These are phyloP conservation scores for Venustaconcha ellipsiformis DNA, from an alignment of 1,140 invertebrate genomes.

Conservation along the genomic window DNA sequence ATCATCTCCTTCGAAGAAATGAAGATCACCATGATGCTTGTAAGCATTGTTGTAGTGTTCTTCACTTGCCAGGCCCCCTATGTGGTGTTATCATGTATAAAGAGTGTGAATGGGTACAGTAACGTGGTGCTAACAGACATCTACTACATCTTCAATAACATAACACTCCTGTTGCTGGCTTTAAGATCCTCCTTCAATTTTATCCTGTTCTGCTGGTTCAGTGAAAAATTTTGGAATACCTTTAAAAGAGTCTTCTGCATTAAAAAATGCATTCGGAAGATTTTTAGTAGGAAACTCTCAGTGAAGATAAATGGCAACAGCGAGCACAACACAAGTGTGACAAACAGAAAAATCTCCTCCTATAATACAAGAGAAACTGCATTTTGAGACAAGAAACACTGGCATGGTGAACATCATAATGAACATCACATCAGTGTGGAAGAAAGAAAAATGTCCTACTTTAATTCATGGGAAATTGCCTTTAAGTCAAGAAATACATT, in stretches of 20 bases:
- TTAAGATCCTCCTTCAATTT: slow-evolving; percentile 81
- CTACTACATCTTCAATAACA: slow-evolving; percentile 15
- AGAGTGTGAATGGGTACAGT: slow-evolving; percentile 64
- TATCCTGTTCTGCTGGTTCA: slow-evolving; percentile 82
- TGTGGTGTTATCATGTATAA: slow-evolving; percentile 48
- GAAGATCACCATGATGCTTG: slow-evolving; percentile 80
- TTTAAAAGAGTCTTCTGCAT: slow-evolving; percentile 77
- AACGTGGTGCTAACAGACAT: background rate
- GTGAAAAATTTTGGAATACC: slow-evolving; percentile 82
- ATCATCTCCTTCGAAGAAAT: slow-evolving; percentile 75
- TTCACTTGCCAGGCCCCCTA: slow-evolving; percentile 79
- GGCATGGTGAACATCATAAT: no score
- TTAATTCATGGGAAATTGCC: no score
- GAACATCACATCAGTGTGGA: no score
- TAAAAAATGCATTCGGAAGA: slow-evolving; percentile 32
- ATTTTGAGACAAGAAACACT: slow-evolving; percentile 27
- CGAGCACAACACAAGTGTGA: slow-evolving; percentile 39
- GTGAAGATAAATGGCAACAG: slow-evolving; percentile 23
- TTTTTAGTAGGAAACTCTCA: slow-evolving; percentile 15
- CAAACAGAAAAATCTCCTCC: slow-evolving; percentile 45
- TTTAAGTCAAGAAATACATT: no score
- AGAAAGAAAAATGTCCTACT: no score
- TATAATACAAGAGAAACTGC: slow-evolving; percentile 51
- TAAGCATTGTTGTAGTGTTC: slow-evolving; percentile 80
- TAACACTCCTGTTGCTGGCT: slow-evolving; percentile 72